Base-by-base conservation (phyloP, 2,888 invertebrate genomes). In the Scaeva pyrastri region DNA sequence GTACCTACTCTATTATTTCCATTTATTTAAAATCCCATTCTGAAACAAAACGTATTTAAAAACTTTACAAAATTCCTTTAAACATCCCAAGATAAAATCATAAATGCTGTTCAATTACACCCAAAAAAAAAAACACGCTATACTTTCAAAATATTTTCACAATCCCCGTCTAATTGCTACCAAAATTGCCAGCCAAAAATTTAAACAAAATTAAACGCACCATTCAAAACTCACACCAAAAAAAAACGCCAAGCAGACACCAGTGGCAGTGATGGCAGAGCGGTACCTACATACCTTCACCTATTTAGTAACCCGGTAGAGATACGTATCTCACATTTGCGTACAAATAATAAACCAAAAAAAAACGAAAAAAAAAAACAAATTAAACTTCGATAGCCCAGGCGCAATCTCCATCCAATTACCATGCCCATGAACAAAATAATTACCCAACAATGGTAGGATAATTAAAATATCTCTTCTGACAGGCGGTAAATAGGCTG, bases 401-500 rank as follows among this genome's bases (percentile, higher is more conserved):
- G 64, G 83, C 79, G 84, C 84, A 84, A 72, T 85, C 85, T 76
- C 75, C 60, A 45, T 81, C 60, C 76, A 85, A 85, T 85, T 85
- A 81, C 72, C 76, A 81, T 76, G 81, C 68, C 81, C 76, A 85
- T 85, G 85, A 85, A 81, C 73, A 62, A 77, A 70, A 81, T 85
- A 85, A 85, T 85, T 85, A 81, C 85, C 81, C 85, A 85, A 73
- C 85, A 85, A 85, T 85, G 81, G 81, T 81, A 73, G 76, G 86
- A 86, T 86, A 86, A 82, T 86, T 86, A 86, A 86, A 86, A 86
- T 86, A 86, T 86, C 81, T 86, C 31, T 78, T 78, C 73, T 77
- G 86, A 78, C 86, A 86, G 77, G 76, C 81, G 76, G 85, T 66
- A 85, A 85, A 85, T 77, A 81, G 85, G 80, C 73, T 85, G 76